A percentile compares a stretch with the other conserved stretches of the same genome.
Evolutionary conservation across 1,140 invertebrate species (phyloP).

Genomic region (Triops longicaudatus): DNA sequence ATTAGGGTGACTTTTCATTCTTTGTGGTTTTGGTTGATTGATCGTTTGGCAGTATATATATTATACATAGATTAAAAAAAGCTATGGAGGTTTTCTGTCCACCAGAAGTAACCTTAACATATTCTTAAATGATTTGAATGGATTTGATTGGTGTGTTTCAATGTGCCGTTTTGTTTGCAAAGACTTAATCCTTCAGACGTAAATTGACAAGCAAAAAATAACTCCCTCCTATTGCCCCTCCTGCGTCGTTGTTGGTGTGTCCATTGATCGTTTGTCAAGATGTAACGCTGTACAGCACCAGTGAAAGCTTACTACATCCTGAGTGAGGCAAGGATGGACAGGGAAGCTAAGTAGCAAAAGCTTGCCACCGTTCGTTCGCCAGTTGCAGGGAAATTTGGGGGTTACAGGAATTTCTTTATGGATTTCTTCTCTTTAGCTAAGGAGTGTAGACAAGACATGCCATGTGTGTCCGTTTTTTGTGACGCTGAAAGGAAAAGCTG

Average conservation of each 20-base stretch:
- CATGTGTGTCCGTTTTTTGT: conserved; percentile 4
- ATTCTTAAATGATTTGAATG: conserved; percentile 5
- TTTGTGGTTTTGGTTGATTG: conserved; percentile 3
- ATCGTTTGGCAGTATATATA: conserved; percentile 12
- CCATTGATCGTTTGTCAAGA: neutral
- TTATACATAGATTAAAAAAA: conserved; percentile 9
- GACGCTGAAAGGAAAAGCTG: neutral
- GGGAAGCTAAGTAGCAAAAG: neutral
- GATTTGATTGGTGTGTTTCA: conserved; percentile 12
- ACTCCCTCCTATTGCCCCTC: neutral
- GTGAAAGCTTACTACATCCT: neutral
- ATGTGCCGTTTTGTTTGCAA: conserved; percentile 13
- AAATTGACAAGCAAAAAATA: neutral
- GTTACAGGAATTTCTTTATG: neutral
- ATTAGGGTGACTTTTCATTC: neutral
- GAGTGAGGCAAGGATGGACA: neutral
- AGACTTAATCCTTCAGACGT: neutral
- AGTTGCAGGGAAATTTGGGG: neutral
- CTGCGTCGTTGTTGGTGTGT: neutral
- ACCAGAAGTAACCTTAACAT: conserved; percentile 1
- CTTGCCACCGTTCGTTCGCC: neutral
- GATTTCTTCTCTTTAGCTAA: neutral
- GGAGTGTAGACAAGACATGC: neutral
- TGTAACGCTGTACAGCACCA: neutral
- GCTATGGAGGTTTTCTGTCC: conserved; percentile 11